A percentile compares a stretch with the other conserved stretches of the same genome.
Conservation (phyloP, 2,888 invertebrate species). For the Melanophora roralis region DNA sequence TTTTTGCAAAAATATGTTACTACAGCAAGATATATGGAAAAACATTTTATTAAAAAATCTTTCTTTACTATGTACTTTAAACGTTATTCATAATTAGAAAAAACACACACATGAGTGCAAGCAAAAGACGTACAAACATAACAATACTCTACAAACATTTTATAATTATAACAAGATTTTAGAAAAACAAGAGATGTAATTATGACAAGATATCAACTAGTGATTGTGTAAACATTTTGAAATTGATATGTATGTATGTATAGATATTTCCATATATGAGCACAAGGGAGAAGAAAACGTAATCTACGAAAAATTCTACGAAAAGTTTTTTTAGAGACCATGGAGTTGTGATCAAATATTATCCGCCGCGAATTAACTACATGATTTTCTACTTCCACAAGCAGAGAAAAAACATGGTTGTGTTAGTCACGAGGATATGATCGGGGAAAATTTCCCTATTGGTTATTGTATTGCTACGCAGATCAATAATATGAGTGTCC, state of each 20-base stretch:
- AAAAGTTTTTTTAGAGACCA: too few relatives aligned
- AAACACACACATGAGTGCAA: neutral
- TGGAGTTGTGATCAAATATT: too few relatives aligned
- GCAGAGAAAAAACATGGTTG: too few relatives aligned
- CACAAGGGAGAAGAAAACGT: too few relatives aligned
- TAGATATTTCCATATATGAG: neutral
- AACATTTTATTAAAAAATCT: neutral
- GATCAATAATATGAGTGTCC: too few relatives aligned
- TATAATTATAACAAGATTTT: conserved; percentile 27
- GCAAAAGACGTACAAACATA: neutral
- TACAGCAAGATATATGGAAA: neutral
- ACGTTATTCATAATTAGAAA: conserved; percentile 39
- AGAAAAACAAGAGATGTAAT: conserved; percentile 17
- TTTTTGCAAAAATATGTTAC: neutral
- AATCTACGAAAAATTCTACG: too few relatives aligned
- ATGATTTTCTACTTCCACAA: too few relatives aligned
- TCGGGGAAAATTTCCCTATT: too few relatives aligned
- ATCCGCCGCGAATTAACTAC: too few relatives aligned
- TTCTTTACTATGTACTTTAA: conserved; percentile 10
- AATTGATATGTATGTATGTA: neutral
- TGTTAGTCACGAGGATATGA: too few relatives aligned
- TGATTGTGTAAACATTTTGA: neutral
- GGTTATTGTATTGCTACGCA: too few relatives aligned
- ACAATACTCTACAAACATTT: neutral
- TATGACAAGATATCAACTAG: conserved; percentile 33